Evolutionary conservation across 2,113 vertebrate species (phyloP), one percentile per base, ranked within the genome.

Genomic region (Notarius lentiginosus): DNA sequence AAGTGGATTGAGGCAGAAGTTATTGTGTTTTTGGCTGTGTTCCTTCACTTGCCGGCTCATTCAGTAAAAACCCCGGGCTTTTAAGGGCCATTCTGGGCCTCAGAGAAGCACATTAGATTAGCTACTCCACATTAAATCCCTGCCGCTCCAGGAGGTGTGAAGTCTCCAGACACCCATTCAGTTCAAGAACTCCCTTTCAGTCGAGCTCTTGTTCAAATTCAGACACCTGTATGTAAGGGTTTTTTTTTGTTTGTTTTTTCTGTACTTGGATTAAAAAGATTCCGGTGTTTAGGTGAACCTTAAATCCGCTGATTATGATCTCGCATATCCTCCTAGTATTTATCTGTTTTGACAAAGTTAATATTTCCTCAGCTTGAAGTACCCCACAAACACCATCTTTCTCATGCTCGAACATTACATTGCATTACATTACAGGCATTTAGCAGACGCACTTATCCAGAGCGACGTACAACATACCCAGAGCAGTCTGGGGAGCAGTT

Each of bases 41-140:
- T 90, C 51, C 84, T 89, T 90, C 27, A 87, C 88, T 91, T 77
- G 7, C 24, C 53, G 12, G 17, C 76, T 80, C 24, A 84, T 88
- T 89, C 53, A 83, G 58, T 88, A n/a, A 83, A 84, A 87, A 41
- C 18, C 41, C 56, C 15, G 22, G 65, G 85, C 84, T 87, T 66
- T 87, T 79, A 87, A 68, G 56, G 60, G 58, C 79, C 51, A 72
- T 49, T 53, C 68, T 90, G 80, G 56, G 81, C 65, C 83, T 70
- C 60, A 55, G 84, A 72, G 82, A 61, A 63, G 77, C 58, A 86
- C 61, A 60, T 68, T 77, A 79, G 75, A 88, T 88, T 87, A 87
- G 83, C 79, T 89, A 80, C 86, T 84, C 73, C 55, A 76, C 58
- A 84, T 66, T 72, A 89, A 55, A 84, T 73, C 87, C 27, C 24